phyloP scores from a whole-genome alignment of 1,140 invertebrate genomes.

The Drosophila eugracilis region DNA sequence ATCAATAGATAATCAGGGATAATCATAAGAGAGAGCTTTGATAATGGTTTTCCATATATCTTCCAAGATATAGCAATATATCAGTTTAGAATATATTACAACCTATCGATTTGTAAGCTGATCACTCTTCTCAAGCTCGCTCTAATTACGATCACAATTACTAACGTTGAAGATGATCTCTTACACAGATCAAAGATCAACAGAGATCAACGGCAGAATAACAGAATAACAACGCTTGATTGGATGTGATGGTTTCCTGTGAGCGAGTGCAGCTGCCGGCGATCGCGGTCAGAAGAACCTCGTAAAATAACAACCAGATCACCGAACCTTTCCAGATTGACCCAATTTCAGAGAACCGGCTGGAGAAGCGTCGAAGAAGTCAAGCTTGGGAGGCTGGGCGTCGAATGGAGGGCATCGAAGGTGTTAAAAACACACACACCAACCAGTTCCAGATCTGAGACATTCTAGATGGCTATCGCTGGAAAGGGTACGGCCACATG shows the following conservation, averaged over 20 bases:
- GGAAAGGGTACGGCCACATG: slow-evolving; percentile 56
- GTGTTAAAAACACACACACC: slow-evolving; percentile 67
- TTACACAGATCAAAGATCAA: slow-evolving; percentile 23
- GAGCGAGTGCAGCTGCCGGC: slow-evolving; percentile 27
- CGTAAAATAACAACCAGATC: slow-evolving; percentile 71
- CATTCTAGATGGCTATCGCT: slow-evolving; percentile 65
- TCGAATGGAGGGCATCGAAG: slow-evolving; percentile 47
- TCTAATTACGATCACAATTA: slow-evolving; percentile 32
- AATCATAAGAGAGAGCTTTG: slow-evolving; percentile 1
- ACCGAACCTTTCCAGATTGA: slow-evolving; percentile 80
- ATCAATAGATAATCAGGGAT: slow-evolving; percentile 18
- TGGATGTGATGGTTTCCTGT: slow-evolving; percentile 46
- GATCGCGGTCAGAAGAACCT: slow-evolving; percentile 36
- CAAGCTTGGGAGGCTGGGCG: slow-evolving; percentile 12
- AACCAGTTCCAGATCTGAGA: slow-evolving; percentile 64
- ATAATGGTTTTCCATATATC: too few species aligned
- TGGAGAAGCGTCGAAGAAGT: slow-evolving; percentile 20
- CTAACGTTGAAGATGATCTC: not conserved
- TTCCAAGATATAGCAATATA: too few species aligned
- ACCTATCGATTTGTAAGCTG: not conserved
- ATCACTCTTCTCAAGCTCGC: slow-evolving; percentile 6
- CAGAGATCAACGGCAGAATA: slow-evolving; percentile 1
- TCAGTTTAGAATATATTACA: not conserved
- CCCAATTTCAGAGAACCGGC: slow-evolving; percentile 69
- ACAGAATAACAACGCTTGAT: slow-evolving; percentile 46